phyloP scores from a whole-genome alignment of 1,140 invertebrate genomes.

The Atopsyche davidsoni region DNA sequence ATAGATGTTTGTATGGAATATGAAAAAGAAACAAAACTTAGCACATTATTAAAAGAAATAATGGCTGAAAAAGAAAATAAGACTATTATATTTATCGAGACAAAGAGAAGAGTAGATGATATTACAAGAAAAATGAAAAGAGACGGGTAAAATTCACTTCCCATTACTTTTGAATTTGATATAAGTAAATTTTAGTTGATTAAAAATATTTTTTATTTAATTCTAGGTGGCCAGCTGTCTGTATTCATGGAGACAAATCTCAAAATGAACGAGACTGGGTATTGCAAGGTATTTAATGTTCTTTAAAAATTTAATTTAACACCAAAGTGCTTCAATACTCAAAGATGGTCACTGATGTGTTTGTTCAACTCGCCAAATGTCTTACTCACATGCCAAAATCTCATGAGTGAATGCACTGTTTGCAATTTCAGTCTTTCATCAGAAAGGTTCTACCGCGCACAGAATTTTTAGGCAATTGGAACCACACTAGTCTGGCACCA shows the following conservation, averaged over 20 bases:
- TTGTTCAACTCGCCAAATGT: too few species aligned
- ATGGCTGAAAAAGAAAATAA: constrained; percentile 82
- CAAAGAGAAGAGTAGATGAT: constrained; percentile 85
- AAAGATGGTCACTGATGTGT: too few species aligned
- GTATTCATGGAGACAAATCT: constrained; percentile 87
- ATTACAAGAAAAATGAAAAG: constrained; percentile 79
- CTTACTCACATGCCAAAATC: too few species aligned
- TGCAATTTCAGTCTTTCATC: too few species aligned
- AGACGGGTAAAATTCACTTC: constrained; percentile 63
- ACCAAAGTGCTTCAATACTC: too few species aligned
- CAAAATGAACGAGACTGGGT: constrained; percentile 81
- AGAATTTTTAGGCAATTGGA: too few species aligned
- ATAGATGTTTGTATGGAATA: constrained; percentile 82
- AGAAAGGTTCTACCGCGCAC: too few species aligned
- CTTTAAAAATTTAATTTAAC: too few species aligned
- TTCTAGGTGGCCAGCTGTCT: constrained; percentile 65
- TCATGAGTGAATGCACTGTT: too few species aligned
- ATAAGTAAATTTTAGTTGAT: constrained; percentile 1
- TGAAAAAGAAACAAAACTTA: constrained; percentile 71
- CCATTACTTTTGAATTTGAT: neutral
- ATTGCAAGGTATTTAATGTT: constrained; percentile 70
- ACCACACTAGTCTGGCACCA: too few species aligned
- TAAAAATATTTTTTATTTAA: constrained; percentile 16
- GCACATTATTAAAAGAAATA: constrained; percentile 74
- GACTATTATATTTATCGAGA: constrained; percentile 89